Evolutionary conservation across 2,797 vertebrate species (phyloP), one percentile per base, ranked within the genome.

Genomic region (Myotis planiceps): DNA sequence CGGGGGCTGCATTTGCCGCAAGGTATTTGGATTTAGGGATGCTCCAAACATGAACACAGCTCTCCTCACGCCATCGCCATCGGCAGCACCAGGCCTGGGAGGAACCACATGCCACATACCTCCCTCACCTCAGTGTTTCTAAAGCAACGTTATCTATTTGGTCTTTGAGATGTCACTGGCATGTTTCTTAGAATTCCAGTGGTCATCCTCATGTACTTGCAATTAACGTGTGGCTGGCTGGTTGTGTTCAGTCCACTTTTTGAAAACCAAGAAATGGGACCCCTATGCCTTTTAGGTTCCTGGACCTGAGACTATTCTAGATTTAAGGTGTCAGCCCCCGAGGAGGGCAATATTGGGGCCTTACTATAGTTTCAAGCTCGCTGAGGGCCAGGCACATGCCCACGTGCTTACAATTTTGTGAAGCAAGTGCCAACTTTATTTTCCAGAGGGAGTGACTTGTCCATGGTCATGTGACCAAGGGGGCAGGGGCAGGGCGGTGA

Each of bases 31-130:
- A 23, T 8, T 45, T 7, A 15, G 34, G 49, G 81, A 27, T 2
- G 39, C 2, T 60, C 19, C 29, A 2, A 9, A 9, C 1, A 0
- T 0, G 25, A 32, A 2, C 16, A 2, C 6, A 0, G 51, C 29
- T n/a, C 72, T 19, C 21, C 2, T 39, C 12, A 49, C 0, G 1
- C 65, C 5, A 1, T 4, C 1, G 2, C 49, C 5, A 10, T 0
- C 0, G 2, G 85, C 0, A 2, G 51, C n/a, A 15, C 69, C n/a
- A 27, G 92, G 39, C 74, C 42, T 0, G 5, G 29, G 60, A 6
- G 37, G 37, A 47, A 12, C 3, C 81, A 29, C 12, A 34, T 39
- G 60, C 15, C 9, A 3, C 0, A 15, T 13, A 6, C 9, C 74
- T 42, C 13, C 0, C 53, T 9, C 53, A 34, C 14, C 72, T 47